Evolutionary conservation across 1,140 invertebrate genomes (phyloP), one percentile per base, ranked within the genome.

Genomic region (Hyposmocoma kahamanoa): DNA sequence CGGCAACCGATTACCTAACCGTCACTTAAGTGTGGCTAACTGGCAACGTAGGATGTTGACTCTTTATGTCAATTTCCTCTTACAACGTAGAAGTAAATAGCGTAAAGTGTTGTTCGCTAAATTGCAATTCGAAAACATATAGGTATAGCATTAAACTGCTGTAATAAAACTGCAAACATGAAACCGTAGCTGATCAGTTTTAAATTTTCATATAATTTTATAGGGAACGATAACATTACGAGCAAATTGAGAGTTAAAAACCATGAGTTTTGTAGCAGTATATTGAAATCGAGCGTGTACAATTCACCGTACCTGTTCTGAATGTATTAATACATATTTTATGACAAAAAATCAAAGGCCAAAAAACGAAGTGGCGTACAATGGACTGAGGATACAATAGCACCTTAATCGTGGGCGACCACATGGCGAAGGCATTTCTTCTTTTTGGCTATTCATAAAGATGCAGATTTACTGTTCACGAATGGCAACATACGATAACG

Each of bases 331-430:
- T 72, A 62, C 46, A 59, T 59, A 67, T 67, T 66, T 76, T 76
- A 26, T 11, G 24, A 6, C 24, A 26, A 26, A 26, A 26, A 26
- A 26, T 6, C 24, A 26, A 26, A 26, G 11, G 24, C 24, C 5
- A 11, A 26, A 26, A 26, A 26, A 26, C 5, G 24, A 6, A 26
- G 24, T 60, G 62, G 62, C 65, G 53, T 61, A 77, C 77, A 82
- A 82, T 82, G 63, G 70, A n/a, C 18, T 49, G 51, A 56, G 57
- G 62, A 71, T 56, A 81, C 77, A 81, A 81, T 79, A 59, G 72
- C 47, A 38, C 41, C 48, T n/a, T n/a, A n/a, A n/a, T n/a, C n/a
- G n/a, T n/a, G 43, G 42, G 18, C 38, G 68, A 62, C 73, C 75
- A 77, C 62, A 75, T 77, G 77, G 73, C 53, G 53, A 55, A 67